Evolutionary conservation across 1,140 invertebrate species (phyloP).

Genomic region (Copidosoma floridanum): DNA sequence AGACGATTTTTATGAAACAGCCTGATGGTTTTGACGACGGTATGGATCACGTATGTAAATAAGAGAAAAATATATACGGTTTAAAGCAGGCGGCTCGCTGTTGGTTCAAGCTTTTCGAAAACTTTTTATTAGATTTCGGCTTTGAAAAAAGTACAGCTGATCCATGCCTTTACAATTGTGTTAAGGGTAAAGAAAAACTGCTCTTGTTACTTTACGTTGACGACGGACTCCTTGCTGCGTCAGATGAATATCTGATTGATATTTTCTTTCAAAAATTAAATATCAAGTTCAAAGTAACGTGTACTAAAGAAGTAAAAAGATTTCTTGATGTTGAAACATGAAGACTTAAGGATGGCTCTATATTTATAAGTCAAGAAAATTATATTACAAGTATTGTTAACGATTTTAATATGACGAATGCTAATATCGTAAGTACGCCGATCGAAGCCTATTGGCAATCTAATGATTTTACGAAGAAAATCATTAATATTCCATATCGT

Average conservation of each 20-base stretch:
- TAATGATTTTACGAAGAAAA: neutral
- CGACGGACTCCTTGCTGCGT: conserved; percentile 21
- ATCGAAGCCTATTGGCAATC: neutral
- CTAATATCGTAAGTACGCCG: conserved; percentile 1
- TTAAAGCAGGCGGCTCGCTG: conserved; percentile 32
- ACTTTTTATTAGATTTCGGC: neutral
- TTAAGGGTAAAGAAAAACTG: neutral
- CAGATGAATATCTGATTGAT: conserved; percentile 1
- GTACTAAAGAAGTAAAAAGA: neutral
- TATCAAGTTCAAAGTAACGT: neutral
- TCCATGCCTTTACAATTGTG: conserved; percentile 8
- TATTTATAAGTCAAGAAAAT: conserved; percentile 15
- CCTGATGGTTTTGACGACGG: conserved; percentile 35
- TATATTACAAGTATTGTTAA: conserved; percentile 20
- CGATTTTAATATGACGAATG: conserved; percentile 6
- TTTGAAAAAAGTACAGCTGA: conserved; percentile 4
- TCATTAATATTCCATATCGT: no score
- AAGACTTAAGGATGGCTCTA: conserved; percentile 1
- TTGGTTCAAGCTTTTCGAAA: conserved; percentile 27
- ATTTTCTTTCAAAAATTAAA: conserved; percentile 1
- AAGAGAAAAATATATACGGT: conserved; percentile 34
- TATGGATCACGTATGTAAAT: conserved; percentile 22
- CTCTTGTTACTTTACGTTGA: conserved; percentile 17
- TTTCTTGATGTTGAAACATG: conserved; percentile 11
- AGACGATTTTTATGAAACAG: conserved; percentile 42